A percentile compares a stretch with the other conserved stretches of the same genome.
These are phyloP conservation scores for Heliconius hortense DNA, from an alignment of 2,888 invertebrate species.

Conservation along the genomic window DNA sequence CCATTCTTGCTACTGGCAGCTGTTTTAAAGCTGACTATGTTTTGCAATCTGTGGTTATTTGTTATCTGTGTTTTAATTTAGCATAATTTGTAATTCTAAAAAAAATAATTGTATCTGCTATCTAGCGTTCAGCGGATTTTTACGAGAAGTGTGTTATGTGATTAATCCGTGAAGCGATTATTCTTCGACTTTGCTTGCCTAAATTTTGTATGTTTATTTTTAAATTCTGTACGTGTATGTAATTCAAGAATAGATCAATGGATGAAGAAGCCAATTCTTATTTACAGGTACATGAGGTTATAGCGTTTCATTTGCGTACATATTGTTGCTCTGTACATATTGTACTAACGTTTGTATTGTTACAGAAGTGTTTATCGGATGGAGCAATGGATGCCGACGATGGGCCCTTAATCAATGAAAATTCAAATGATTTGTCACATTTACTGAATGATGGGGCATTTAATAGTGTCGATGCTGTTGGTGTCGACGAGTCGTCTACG, in stretches of 20 bases:
- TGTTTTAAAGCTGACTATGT: background rate
- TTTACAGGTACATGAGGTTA: constrained; percentile 60
- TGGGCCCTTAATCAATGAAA: constrained; percentile 73
- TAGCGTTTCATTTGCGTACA: constrained; percentile 47
- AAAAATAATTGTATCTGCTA: constrained; percentile 3
- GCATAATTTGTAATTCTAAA: constrained; percentile 12
- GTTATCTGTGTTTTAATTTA: constrained; percentile 2
- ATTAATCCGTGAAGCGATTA: background rate
- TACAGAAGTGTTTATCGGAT: constrained; percentile 69
- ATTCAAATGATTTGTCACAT: constrained; percentile 75
- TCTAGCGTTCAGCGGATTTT: constrained; percentile 5
- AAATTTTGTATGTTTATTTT: constrained; percentile 5
- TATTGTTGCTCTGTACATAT: constrained; percentile 26
- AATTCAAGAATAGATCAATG: constrained; percentile 46
- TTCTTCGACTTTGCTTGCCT: background rate
- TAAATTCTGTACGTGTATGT: constrained; percentile 7
- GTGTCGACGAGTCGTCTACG: constrained; percentile 72
- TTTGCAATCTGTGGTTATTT: background rate
- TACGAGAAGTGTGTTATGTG: constrained; percentile 16
- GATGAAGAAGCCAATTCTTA: constrained; percentile 72
- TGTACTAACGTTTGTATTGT: background rate
- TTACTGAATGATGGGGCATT: constrained; percentile 74
- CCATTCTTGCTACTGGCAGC: constrained; percentile 2
- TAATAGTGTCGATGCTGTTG: constrained; percentile 71
- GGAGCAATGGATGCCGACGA: constrained; percentile 75